Evolutionary conservation across 2,113 vertebrate species (phyloP).

Genomic region (Madoqua kirkii): DNA sequence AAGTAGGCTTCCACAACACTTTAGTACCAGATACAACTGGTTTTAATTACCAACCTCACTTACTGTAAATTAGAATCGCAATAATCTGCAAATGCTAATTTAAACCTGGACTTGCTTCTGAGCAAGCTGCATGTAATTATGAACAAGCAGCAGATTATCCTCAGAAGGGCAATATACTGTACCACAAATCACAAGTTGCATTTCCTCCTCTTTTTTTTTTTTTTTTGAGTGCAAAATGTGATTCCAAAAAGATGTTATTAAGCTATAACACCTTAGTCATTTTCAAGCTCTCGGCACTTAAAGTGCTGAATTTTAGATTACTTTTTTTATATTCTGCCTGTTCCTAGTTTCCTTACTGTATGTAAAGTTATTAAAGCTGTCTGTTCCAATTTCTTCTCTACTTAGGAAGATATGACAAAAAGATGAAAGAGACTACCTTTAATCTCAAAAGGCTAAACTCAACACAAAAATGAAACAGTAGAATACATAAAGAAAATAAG

Average conservation of each 20-base stretch:
- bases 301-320: conserved; percentile 79
- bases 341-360: conserved; percentile 62
- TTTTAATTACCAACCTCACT: conserved; percentile 71
- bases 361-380: conserved; percentile 79
- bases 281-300: conserved; percentile 75
- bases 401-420: conserved; percentile 73
- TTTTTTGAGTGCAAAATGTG: conserved; percentile 64
- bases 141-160: conserved; percentile 53
- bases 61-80: conserved; percentile 55
- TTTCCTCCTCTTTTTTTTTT: conserved; percentile 55
- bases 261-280: conserved; percentile 75
- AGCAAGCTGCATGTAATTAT: conserved; percentile 44
- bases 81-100: conserved; percentile 69
- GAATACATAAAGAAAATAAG: conserved; percentile 61
- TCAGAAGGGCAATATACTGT: conserved; percentile 59
- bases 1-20: neutral
- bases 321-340: conserved; percentile 77
- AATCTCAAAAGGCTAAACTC: conserved; percentile 67
- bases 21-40: neutral
- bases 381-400: conserved; percentile 77
- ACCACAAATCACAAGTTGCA: conserved; percentile 61
- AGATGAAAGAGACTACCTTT: conserved; percentile 69
- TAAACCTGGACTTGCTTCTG: conserved; percentile 55
- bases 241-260: conserved; percentile 75
- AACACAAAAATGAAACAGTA: conserved; percentile 58